Conservation (phyloP, 2,113 vertebrate genomes). For the Danio rerio region DNA sequence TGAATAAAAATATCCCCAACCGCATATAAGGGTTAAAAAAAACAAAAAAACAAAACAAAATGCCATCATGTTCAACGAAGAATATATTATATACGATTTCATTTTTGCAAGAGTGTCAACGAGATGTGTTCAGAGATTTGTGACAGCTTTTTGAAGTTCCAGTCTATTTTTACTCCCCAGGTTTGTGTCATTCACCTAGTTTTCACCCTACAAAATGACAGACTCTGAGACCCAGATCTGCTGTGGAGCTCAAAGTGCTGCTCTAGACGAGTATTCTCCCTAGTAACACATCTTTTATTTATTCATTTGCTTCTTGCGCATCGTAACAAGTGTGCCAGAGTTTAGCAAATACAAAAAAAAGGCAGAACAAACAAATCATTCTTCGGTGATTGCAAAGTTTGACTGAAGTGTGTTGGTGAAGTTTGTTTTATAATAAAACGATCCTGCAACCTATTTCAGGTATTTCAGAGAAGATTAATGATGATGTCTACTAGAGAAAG, state of each 20-base stretch:
- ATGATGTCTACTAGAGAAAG: not conserved
- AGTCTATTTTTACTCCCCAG: not conserved
- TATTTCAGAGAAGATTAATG: not conserved
- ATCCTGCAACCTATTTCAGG: not conserved
- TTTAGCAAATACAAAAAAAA: not conserved
- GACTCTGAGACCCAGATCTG: constrained; percentile 14
- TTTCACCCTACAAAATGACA: not conserved
- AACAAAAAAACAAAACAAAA: no score
- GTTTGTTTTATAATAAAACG: not conserved
- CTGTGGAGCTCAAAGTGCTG: not conserved
- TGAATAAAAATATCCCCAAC: no score
- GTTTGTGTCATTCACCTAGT: not conserved
- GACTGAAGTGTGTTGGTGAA: not conserved
- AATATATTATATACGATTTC: no score
- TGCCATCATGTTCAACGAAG: no score
- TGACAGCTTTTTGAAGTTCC: not conserved
- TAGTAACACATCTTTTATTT: constrained; percentile 50
- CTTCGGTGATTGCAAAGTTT: not conserved
- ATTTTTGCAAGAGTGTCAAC: no score
- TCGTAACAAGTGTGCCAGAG: constrained; percentile 20
- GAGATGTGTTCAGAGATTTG: no score
- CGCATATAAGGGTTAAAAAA: no score
- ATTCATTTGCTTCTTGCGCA: constrained; percentile 34
- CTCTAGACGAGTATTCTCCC: constrained; percentile 27
- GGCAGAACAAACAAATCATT: no score